phyloP scores from a whole-genome alignment of 2,113 vertebrate species.

The Apaloderma vittatum region DNA sequence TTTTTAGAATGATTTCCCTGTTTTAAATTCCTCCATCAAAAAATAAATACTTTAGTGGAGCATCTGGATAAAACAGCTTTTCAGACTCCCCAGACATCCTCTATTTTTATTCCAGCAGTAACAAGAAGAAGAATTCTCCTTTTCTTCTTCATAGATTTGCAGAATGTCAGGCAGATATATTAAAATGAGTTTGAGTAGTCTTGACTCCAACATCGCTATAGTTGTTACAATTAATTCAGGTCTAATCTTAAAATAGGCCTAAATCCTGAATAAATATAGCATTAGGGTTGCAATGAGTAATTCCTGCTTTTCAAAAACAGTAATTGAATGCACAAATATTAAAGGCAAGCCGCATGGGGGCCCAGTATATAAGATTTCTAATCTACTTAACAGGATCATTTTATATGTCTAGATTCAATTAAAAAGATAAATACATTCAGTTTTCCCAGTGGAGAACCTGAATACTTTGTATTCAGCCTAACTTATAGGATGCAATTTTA shows the following conservation, averaged over 20 bases:
- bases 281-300: conserved; percentile 62
- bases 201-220: conserved; percentile 24
- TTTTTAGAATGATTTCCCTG: neutral
- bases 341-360: conserved; percentile 43
- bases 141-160: neutral
- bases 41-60: neutral
- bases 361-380: conserved; percentile 65
- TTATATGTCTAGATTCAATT: conserved; percentile 71
- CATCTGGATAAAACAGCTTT: conserved; percentile 1
- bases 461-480: conserved; percentile 54
- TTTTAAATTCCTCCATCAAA: neutral
- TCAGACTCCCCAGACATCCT: neutral
- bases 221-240: conserved; percentile 70
- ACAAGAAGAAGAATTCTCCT: neutral
- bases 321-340: conserved; percentile 63
- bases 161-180: neutral
- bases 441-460: conserved; percentile 57
- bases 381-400: conserved; percentile 77
- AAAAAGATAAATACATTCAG: conserved; percentile 68
- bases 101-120: neutral
- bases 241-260: conserved; percentile 75
- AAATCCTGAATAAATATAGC: conserved; percentile 75
- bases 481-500: conserved; percentile 45
- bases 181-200: conserved; percentile 26
- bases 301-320: conserved; percentile 65